Evolutionary conservation across 2,797 vertebrate genomes (phyloP), one percentile per base, ranked within the genome.

Genomic region (Mormyrus hasselquistii): DNA sequence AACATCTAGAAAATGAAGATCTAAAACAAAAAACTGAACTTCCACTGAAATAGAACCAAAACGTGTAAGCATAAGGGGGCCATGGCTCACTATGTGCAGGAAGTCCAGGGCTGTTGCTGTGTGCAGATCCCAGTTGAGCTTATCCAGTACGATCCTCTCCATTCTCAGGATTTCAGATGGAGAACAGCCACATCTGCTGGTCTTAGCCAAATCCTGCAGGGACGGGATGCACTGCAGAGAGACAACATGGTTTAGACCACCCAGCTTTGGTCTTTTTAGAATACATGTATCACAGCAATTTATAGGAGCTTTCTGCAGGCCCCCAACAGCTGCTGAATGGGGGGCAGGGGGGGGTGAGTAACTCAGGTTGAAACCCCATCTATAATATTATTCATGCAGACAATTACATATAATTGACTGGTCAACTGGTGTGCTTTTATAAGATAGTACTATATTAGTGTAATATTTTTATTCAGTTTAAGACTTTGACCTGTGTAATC

Each of bases 91-190:
- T 91, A 99, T 99, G 90, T 99, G 97, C 93, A 99, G 97, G 95
- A 99, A 99, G 95, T 99, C 97, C 96, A 99, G 94, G 6, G 98
- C 96, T 0, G 98, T 99, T 90, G 98, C 96, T 12, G 95, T 96
- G 94, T 98, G 98, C 94, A 99, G 97, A 93, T 99, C 97, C 98
- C 98, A 99, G 94, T 96, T 96, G 92, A 99, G 95, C 92, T 99
- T 99, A 96, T 99, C 98, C 95, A 99, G 95, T 94, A 99, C 94
- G 91, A 99, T 97, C 94, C 96, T 97, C 95, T 99, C 98, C 98
- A 99, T 99, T 92, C 98, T 96, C 93, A 98, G 95, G 90, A 99
- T 97, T 93, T 99, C 98, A 88, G 98, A 97, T 25, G 97, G 95
- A 91, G 97, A 99, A 93, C 98, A 99, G 92, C 98, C 98, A 94